phyloP scores from a whole-genome alignment of 2,113 vertebrate genomes.

The Trematocara stigmaticum region DNA sequence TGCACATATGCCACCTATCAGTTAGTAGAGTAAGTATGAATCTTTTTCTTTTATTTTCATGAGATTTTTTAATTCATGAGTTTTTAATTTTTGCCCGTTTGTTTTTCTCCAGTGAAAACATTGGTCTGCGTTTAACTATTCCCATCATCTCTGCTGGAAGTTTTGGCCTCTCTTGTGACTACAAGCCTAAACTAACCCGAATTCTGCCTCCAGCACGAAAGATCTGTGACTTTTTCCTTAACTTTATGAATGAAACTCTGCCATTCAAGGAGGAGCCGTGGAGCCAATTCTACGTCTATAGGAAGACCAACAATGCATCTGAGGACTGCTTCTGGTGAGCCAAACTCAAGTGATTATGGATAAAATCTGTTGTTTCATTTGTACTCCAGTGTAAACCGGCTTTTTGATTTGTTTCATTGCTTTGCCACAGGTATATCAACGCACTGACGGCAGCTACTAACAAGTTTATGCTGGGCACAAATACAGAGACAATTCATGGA shows the following conservation, averaged over 20 bases:
- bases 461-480: constrained; percentile 63
- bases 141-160: constrained; percentile 94
- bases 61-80: neutral
- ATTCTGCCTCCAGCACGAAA: constrained; percentile 91
- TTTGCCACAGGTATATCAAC: constrained; percentile 85
- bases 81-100: neutral
- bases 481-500: constrained; percentile 72
- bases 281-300: constrained; percentile 83
- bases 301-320: constrained; percentile 49
- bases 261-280: constrained; percentile 74
- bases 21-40: constrained; percentile 87
- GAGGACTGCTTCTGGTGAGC: constrained; percentile 92
- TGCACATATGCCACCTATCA: constrained; percentile 92
- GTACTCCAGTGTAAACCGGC: neutral
- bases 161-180: constrained; percentile 93
- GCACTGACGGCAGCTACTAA: constrained; percentile 82
- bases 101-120: constrained; percentile 69
- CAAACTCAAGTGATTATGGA: neutral
- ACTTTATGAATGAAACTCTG: constrained; percentile 67
- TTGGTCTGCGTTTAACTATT: constrained; percentile 75
- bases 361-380: neutral
- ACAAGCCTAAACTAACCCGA: constrained; percentile 83
- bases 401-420: neutral
- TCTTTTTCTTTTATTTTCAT: neutral
- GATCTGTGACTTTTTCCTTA: constrained; percentile 76